Conservation (phyloP, 2,113 vertebrate genomes). For the Isichthys henryi region DNA sequence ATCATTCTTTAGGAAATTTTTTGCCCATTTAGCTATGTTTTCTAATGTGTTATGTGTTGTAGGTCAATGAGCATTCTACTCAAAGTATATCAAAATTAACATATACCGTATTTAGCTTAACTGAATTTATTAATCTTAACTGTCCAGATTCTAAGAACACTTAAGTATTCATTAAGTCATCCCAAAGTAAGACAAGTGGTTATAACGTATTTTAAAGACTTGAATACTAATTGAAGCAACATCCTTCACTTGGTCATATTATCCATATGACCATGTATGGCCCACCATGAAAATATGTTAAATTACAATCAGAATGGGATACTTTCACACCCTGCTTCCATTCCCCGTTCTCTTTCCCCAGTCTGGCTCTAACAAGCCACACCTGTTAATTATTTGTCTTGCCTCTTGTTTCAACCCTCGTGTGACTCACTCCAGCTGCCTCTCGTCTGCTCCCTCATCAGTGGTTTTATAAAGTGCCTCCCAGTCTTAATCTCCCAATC, state of each 20-base stretch:
- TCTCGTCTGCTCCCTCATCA: no score
- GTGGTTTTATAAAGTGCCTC: no score
- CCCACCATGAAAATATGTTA: not conserved
- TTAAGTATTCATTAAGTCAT: not conserved
- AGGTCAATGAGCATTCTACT: not conserved
- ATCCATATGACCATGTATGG: not conserved
- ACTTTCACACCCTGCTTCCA: not conserved
- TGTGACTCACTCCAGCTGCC: no score
- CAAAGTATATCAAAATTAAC: not conserved
- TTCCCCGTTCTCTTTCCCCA: no score
- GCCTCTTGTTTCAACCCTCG: no score
- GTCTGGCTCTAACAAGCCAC: no score
- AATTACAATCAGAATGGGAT: not conserved
- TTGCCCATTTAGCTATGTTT: not conserved
- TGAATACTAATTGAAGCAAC: not conserved
- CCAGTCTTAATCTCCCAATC: no score
- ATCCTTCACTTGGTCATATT: not conserved
- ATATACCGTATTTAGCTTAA: not conserved
- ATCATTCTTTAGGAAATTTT: not conserved
- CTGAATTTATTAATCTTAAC: not conserved
- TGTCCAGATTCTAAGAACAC: not conserved
- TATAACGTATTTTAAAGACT: not conserved
- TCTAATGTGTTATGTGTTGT: not conserved
- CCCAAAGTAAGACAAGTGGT: not conserved
- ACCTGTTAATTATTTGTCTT: no score